phyloP scores from a whole-genome alignment of 2,888 invertebrate species.

The Mimachlamys varia region DNA sequence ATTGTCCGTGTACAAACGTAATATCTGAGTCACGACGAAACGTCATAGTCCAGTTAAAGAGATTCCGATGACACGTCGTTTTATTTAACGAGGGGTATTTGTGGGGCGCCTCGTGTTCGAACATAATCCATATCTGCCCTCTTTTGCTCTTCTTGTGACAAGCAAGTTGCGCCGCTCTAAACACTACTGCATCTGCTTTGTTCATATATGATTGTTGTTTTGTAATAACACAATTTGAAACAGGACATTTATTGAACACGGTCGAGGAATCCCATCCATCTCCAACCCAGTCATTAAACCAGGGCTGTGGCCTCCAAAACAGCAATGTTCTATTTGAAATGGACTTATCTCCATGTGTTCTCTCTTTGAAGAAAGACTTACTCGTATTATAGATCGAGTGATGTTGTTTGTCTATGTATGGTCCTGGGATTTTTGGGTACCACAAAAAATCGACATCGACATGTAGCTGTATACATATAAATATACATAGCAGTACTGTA shows the following conservation, averaged over 20 bases:
- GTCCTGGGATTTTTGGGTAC: no score
- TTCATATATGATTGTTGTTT: background rate
- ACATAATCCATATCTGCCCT: background rate
- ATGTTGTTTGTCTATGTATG: no score
- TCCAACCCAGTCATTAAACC: background rate
- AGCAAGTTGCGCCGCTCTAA: background rate
- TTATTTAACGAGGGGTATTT: background rate
- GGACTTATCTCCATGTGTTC: background rate
- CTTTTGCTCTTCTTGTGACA: background rate
- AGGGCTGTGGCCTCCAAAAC: background rate
- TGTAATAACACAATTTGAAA: background rate
- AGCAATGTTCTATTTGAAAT: background rate
- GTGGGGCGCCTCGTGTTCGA: background rate
- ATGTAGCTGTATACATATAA: no score
- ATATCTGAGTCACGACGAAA: conserved; percentile 59
- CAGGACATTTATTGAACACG: background rate
- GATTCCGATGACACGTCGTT: background rate
- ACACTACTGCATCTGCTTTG: background rate
- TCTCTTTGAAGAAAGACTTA: background rate
- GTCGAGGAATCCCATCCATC: background rate
- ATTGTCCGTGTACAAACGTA: conserved; percentile 51
- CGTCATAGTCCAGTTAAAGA: conserved; percentile 57
- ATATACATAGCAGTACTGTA: no score
- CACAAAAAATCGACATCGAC: no score
- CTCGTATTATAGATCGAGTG: no score